These are phyloP conservation scores for Crocodylus rhombifer DNA, from an alignment of 2,797 vertebrate genomes.

Conservation along the genomic window DNA sequence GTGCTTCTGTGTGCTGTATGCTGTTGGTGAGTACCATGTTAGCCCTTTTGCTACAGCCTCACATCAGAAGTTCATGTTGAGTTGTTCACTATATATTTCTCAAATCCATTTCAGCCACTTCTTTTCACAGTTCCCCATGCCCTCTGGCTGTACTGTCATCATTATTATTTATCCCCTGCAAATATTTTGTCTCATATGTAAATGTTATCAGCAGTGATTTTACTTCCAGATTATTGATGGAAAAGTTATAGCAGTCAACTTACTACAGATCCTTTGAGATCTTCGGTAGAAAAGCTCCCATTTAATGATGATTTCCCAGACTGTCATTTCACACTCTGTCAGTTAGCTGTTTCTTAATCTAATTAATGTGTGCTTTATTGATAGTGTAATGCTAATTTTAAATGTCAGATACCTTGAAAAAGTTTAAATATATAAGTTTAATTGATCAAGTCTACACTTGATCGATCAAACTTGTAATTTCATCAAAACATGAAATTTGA, in stretches of 20 bases:
- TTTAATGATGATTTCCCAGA: background rate
- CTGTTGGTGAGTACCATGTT: background rate
- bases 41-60: background rate
- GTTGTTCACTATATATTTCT: background rate
- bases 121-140: background rate
- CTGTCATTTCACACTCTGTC: background rate
- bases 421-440: background rate
- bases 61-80: background rate
- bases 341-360: background rate
- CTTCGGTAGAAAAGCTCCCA: background rate
- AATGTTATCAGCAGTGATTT: background rate
- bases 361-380: background rate
- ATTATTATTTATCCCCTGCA: background rate
- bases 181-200: accelerated
- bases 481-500: background rate
- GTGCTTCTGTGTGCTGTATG: too few species aligned
- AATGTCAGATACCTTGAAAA: background rate
- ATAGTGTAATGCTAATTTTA: background rate
- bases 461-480: background rate
- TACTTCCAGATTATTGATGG: background rate
- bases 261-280: background rate
- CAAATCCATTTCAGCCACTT: background rate
- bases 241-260: background rate
- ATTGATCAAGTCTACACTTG: background rate
- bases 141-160: too few species aligned